Conservation (phyloP, 2,888 invertebrate species). For the Neoitamus cyanurus region DNA sequence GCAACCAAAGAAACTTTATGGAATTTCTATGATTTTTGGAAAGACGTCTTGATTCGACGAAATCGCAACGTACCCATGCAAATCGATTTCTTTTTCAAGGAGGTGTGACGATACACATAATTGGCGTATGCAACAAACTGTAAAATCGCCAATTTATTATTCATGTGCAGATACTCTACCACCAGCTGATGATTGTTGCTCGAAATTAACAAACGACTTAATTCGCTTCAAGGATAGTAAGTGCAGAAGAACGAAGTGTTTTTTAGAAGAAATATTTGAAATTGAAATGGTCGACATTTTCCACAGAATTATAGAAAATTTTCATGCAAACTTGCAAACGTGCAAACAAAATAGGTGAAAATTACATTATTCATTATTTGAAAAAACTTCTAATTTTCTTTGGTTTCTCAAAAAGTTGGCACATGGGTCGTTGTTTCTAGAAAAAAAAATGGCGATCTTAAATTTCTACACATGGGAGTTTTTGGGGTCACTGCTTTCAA, state of each 20-base stretch:
- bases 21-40: not conserved
- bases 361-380: too few relatives aligned
- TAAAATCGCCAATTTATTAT: not conserved
- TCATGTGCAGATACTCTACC: not conserved
- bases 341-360: too few relatives aligned
- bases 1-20: not conserved
- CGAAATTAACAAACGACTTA: not conserved
- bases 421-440: too few relatives aligned
- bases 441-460: too few relatives aligned
- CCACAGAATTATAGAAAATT: not conserved
- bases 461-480: too few relatives aligned
- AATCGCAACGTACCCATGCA: not conserved
- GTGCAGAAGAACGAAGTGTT: not conserved
- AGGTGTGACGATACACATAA: not conserved
- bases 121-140: not conserved
- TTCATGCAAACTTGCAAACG: too few relatives aligned
- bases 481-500: too few relatives aligned
- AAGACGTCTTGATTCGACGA: not conserved
- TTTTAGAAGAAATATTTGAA: not conserved
- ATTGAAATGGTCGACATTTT: not conserved
- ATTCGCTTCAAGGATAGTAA: not conserved
- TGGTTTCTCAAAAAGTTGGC: too few relatives aligned
- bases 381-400: too few relatives aligned
- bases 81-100: not conserved
- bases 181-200: not conserved